Evolutionary conservation across 2,888 invertebrate species (phyloP).

Genomic region (Eutolmus rufibarbis): DNA sequence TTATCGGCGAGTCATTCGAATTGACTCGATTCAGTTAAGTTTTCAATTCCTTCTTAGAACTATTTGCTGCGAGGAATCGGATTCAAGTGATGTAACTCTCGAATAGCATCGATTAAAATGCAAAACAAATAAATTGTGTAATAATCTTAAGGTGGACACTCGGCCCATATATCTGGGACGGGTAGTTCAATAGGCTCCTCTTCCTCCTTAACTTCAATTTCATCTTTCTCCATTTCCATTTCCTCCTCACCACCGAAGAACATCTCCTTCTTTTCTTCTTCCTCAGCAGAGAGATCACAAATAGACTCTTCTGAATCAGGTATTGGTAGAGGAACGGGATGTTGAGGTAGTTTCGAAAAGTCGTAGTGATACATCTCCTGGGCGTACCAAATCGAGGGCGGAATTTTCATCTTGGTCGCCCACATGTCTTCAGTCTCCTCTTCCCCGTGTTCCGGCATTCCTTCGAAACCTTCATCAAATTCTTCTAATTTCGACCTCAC

Average conservation of each 20-base stretch:
- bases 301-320: conserved; percentile 67
- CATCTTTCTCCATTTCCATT: neutral
- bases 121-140: neutral
- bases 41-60: neutral
- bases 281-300: conserved; percentile 52
- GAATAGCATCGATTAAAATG: neutral
- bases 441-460: neutral
- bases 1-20: neutral
- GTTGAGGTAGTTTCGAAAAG: conserved; percentile 74
- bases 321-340: conserved; percentile 71
- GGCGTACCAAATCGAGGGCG: conserved; percentile 68
- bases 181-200: neutral
- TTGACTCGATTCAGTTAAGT: neutral
- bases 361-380: conserved; percentile 73
- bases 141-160: neutral
- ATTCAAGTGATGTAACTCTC: neutral
- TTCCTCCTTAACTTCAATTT: neutral
- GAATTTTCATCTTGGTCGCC: neutral
- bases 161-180: neutral
- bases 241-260: neutral
- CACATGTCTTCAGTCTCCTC: conserved; percentile 4
- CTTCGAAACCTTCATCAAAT: neutral
- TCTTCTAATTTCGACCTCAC: neutral
- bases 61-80: neutral
- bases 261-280: neutral